Percentiles rank a stretch among this genome's conserved stretches.
These are phyloP conservation scores for Erpobdella octoculata DNA, from an alignment of 2,888 invertebrate genomes.

Conservation along the genomic window DNA sequence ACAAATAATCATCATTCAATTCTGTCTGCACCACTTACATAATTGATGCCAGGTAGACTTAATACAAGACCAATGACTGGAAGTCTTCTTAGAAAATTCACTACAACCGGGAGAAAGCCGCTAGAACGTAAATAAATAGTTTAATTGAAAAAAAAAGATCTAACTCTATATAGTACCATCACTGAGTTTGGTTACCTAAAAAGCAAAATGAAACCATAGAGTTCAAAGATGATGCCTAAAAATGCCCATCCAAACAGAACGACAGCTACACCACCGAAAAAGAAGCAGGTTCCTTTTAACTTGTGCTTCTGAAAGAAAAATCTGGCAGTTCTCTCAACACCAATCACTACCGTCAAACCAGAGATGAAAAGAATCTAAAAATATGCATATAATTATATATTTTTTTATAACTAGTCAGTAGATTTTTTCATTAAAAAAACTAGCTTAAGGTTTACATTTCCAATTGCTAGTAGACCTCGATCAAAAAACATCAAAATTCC, in stretches of 20 bases:
- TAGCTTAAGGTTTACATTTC: conserved; percentile 74
- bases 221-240: conserved; percentile 88
- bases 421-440: background rate
- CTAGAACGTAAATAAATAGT: conserved; percentile 56
- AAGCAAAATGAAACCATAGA: conserved; percentile 79
- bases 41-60: conserved; percentile 78
- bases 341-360: conserved; percentile 90
- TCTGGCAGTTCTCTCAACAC: conserved; percentile 82
- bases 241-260: conserved; percentile 92
- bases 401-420: background rate
- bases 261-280: conserved; percentile 78
- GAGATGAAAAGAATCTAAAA: conserved; percentile 89
- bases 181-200: conserved; percentile 55
- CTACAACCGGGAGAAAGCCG: conserved; percentile 90
- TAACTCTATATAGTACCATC: background rate
- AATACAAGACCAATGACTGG: conserved; percentile 81
- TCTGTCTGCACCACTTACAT: conserved; percentile 60
- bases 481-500: conserved; percentile 89
- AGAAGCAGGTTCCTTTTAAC: conserved; percentile 76
- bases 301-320: conserved; percentile 98
- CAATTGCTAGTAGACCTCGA: conserved; percentile 92
- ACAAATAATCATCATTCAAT: no score
- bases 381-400: conserved; percentile 45
- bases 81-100: conserved; percentile 86
- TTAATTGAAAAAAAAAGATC: background rate